Conservation (phyloP, 2,797 vertebrate species). For the Syngnathus rostellatus region DNA sequence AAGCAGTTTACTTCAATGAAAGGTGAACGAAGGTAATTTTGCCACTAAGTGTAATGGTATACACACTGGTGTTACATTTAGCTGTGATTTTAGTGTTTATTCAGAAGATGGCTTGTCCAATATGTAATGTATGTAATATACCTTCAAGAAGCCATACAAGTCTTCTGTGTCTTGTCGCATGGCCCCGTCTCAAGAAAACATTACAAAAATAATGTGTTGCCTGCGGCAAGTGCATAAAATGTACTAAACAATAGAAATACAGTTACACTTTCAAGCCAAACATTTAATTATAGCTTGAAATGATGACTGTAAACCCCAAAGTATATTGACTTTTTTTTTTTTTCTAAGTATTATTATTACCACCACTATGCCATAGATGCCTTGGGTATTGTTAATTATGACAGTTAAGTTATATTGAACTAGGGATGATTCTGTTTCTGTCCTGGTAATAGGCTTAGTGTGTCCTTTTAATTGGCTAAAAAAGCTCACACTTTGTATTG, state of each 20-base stretch:
- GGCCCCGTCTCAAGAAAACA: not conserved
- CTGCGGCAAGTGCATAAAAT: not conserved
- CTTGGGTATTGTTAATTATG: not conserved
- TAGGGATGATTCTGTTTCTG: not conserved
- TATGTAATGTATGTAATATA: not conserved
- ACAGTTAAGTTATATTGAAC: not conserved
- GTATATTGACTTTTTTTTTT: not conserved
- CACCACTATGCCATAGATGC: not conserved
- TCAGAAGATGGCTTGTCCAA: too few relatives aligned
- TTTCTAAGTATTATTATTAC: not conserved
- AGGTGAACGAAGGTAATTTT: too few relatives aligned
- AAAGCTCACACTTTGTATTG: not conserved
- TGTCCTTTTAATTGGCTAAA: slow-evolving; percentile 2
- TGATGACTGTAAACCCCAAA: not conserved
- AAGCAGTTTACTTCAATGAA: too few relatives aligned
- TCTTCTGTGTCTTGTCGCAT: not conserved
- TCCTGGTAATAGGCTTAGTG: not conserved
- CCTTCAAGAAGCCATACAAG: not conserved
- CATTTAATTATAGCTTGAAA: not conserved
- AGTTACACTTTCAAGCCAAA: not conserved
- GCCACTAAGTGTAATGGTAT: too few relatives aligned
- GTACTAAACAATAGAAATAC: not conserved
- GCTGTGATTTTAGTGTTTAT: not conserved
- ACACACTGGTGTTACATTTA: not conserved
- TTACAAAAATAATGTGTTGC: not conserved